A percentile compares a stretch with the other conserved stretches of the same genome.
Conservation (phyloP, 2,113 vertebrate species). For the Aldabrachelys gigantea region DNA sequence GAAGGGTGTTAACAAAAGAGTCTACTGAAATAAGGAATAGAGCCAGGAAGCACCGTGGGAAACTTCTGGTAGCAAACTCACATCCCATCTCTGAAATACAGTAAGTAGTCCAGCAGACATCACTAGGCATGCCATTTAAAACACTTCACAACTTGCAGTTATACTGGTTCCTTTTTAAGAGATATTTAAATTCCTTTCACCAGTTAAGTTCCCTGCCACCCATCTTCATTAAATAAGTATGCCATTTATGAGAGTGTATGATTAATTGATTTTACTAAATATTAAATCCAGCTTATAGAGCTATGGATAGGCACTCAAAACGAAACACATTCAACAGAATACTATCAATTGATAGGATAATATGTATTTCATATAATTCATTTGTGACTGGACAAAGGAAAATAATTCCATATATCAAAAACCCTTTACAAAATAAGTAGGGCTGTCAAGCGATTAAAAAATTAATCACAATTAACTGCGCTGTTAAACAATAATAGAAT, state of each 20-base stretch:
- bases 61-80: no score
- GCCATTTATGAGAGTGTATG: background rate
- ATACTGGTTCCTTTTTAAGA: background rate
- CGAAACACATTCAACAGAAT: background rate
- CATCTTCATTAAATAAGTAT: background rate
- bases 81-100: no score
- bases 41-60: no score
- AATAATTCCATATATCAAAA: background rate
- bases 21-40: no score
- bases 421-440: background rate
- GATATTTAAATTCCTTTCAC: background rate
- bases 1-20: no score
- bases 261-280: background rate
- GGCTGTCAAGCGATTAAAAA: no score
- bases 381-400: background rate
- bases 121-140: background rate
- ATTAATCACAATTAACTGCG: no score
- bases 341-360: background rate
- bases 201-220: background rate
- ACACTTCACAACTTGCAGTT: background rate
- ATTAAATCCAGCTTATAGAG: background rate
- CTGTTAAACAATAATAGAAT: no score
- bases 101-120: background rate
- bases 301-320: background rate
- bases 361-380: background rate